Base-by-base conservation (phyloP, 1,140 invertebrate genomes). In the Bradysia coprophila region DNA sequence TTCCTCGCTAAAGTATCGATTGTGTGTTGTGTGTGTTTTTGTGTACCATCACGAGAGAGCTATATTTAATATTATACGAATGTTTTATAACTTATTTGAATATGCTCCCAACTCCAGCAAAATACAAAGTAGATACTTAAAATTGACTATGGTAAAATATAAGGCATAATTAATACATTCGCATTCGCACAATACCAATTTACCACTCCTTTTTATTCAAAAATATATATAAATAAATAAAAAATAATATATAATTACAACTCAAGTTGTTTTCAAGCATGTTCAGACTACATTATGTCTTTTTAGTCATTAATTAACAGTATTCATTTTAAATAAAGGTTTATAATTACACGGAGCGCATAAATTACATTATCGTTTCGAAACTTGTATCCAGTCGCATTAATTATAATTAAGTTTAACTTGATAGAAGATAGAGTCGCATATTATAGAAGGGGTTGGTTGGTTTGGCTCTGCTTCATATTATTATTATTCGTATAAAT, bases 341-440 rank as follows among this genome's bases (percentile, higher is more conserved):
- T 67, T 67, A 63, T 68, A 68, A 68, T 67, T 68, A 68, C 64
- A 64, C 55, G 33, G 15, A 59, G 56, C 63, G 52, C 55, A 59
- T 57, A 60, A 36, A 36, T 36, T 36, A 36, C 33, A 36, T 36
- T 36, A 36, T 36, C 33, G 53, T 56, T 55, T 52, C 58, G 59
- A 61, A 62, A 62, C 62, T 62, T 63, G 63, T 54, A 56, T 53
- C 59, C 63, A 66, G 64, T 66, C 61, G 59, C 63, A 75, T 76
- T 76, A 76, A 76, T 75, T 75, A 75, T 76, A 76, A 76, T 75
- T 75, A 75, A 76, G 72, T 77, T 76, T 75, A 28, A 28, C 24
- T 28, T 28, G 24, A 28, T 28, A 28, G 24, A 28, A 28, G 24
- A 28, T 28, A 28, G 24, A 28, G 24, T 28, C 24, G 24, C 24